Base-by-base conservation (phyloP, 1,140 invertebrate genomes). In the Mya arenaria region DNA sequence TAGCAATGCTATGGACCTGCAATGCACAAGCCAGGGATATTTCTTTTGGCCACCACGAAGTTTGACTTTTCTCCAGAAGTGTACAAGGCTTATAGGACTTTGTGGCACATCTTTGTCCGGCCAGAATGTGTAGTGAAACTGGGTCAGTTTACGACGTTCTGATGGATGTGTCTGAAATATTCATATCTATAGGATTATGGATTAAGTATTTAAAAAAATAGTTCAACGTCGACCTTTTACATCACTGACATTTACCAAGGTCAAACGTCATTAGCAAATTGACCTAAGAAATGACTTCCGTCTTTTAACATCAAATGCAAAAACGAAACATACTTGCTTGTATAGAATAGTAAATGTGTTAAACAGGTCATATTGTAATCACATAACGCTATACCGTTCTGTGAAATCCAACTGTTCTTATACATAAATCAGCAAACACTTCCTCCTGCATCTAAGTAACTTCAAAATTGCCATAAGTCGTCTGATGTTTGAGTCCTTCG, bases 41-140 rank as follows among this genome's bases (percentile, higher is more conserved):
- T 65, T 56, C 34, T 63, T 84, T 1, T 55, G 15, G 19, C 44
- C 79, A 4, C 58, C 63, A 25, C 48, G 17, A 34, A 32, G 66
- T 15, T 48, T 65, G 4, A 84, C 82, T 90, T 95, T 94, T 8
- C 93, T 92, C 8, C 94, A 94, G 83, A 95, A 92, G 48, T 93
- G 92, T 28, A 95, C 92, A 13, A 95, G 89, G 0, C 94, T 92
- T 75, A 94, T 93, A 0, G 94, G 93, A 68, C 93, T 92, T 72
- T 93, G 91, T 19, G 95, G 95, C 25, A 94, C 94, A 63, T 94
- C 94, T 88, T 95, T 95, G 88, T 95, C 95, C 0, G 95, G 95
- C 95, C 95, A 95, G 36, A 89, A 87, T 8, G 90, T 92, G 80
- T 90, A 94, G 94, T 95, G 95, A 58, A 94, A 95, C 89, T 95